Conservation (phyloP, 35 echinoderm and acorn worm genomes). For the Strongylocentrotus purpuratus region DNA sequence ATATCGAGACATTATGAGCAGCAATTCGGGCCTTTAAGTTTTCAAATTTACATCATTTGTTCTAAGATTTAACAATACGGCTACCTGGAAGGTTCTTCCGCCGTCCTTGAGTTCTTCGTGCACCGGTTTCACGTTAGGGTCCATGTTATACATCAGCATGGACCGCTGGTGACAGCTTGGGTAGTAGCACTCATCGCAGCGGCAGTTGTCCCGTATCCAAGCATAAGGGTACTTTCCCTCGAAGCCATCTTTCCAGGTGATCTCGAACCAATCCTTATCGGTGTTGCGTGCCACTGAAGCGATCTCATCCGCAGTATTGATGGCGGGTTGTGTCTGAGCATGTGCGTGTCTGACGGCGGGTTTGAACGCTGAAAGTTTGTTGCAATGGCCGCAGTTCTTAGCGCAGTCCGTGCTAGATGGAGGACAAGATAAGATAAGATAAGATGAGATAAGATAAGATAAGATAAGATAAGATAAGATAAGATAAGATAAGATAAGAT, state of each 20-base stretch:
- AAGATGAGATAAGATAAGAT: too few species aligned
- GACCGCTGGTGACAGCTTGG: constrained; percentile 39
- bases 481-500: too few species aligned
- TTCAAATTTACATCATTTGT: too few species aligned
- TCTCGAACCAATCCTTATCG: constrained; percentile 8
- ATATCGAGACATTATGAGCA: too few species aligned
- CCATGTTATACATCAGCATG: constrained; percentile 57
- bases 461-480: too few species aligned
- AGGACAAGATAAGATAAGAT: too few species aligned
- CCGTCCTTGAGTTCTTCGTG: constrained; percentile 20
- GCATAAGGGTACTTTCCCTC: constrained; percentile 74
- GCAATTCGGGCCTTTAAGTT: too few species aligned
- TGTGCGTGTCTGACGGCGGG: neutral
- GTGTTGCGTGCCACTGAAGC: neutral
- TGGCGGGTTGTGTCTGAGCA: neutral
- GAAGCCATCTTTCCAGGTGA: constrained; percentile 63
- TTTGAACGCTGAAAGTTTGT: neutral
- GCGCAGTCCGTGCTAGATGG: neutral
- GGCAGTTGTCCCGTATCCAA: constrained; percentile 93
- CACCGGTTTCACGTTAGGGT: constrained; percentile 66
- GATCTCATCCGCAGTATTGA: neutral
- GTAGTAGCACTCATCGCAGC: constrained; percentile 75
- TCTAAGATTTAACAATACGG: too few species aligned
- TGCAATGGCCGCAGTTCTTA: neutral
- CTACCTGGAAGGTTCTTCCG: neutral